Base-by-base conservation (phyloP, 1,140 invertebrate species). In the Papilio helenus region DNA sequence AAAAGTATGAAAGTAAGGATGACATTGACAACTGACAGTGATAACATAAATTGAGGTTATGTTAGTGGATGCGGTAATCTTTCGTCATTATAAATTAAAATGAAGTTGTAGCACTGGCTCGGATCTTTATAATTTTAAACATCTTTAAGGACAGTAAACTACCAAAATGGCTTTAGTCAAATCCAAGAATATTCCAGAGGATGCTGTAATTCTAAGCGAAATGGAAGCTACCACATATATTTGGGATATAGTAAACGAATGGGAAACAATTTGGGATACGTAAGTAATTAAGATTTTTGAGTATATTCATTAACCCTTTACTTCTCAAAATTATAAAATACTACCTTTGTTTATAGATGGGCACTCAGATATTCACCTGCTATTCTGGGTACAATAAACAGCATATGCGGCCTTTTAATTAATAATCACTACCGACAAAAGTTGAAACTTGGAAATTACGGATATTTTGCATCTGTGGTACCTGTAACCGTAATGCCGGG, bases 401-500 rank as follows among this genome's bases (percentile, higher is more conserved):
- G 89, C 29, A 0, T 90, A 5, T 86, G 85, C 23, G 91, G 93
- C 49, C 61, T 92, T n/a, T n/a, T 90, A 9, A 90, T 93, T 39
- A 94, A 93, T 71, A 88, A 79, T 0, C 87, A 92, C 74, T 94
- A 85, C 76, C 86, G 93, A 79, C 82, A 76, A 39, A 92, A 87
- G 74, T 76, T 94, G 1, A 93, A 92, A 73, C 80, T 94, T 44
- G 89, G 89, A 7, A 73, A 39, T 8, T 92, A 87, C 84, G 93
- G 92, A 46, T 88, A 90, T 65, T 81, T 92, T 20, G 82, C 93
- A 23, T 93, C 93, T 51, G 84, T 88, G 18, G 82, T 94, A 39
- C 92, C 93, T 8, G 80, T 93, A 61, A 82, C 86, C 68, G 29
- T 90, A 14, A 88, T 94, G 90, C 93, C 93, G 68, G 90, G 85